phyloP scores from a whole-genome alignment of 2,113 vertebrate genomes.

The Monopterus albus region DNA sequence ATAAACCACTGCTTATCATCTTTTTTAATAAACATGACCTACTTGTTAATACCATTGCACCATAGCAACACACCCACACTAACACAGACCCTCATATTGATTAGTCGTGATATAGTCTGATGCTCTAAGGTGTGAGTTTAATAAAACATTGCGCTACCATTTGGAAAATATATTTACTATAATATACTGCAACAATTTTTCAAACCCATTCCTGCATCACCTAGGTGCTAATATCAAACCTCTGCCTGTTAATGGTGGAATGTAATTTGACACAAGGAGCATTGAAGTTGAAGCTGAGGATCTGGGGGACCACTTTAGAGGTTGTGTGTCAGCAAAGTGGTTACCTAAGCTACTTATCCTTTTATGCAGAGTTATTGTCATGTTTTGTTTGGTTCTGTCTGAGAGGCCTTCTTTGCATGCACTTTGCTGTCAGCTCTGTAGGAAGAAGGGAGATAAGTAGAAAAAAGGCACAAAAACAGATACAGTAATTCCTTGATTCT shows the following conservation, averaged over 20 bases:
- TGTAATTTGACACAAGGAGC: slow-evolving; percentile 58
- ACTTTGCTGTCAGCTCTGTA: slow-evolving; percentile 54
- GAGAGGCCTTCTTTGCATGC: slow-evolving; percentile 49
- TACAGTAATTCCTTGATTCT: slow-evolving; percentile 59
- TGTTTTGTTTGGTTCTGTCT: slow-evolving; percentile 58
- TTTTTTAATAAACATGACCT: no score
- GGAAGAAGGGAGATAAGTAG: slow-evolving; percentile 46
- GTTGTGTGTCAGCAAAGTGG: slow-evolving; percentile 63
- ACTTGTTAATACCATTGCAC: no score
- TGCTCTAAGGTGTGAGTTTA: slow-evolving; percentile 22
- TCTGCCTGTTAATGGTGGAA: slow-evolving; percentile 38
- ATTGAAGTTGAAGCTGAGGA: slow-evolving; percentile 62
- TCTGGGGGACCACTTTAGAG: slow-evolving; percentile 53
- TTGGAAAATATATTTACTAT: slow-evolving; percentile 45
- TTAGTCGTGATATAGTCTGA: not conserved
- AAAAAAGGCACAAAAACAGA: slow-evolving; percentile 49
- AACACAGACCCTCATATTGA: not conserved
- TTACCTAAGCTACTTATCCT: slow-evolving; percentile 73
- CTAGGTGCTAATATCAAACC: slow-evolving; percentile 50
- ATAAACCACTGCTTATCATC: no score
- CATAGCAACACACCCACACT: not conserved
- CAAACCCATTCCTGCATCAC: slow-evolving; percentile 41
- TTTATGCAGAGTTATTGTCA: slow-evolving; percentile 70
- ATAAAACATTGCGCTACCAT: slow-evolving; percentile 22
- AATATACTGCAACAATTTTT: slow-evolving; percentile 48